Evolutionary conservation across 2,888 invertebrate species (phyloP).

Genomic region (Lepidocyrtinus sp.): DNA sequence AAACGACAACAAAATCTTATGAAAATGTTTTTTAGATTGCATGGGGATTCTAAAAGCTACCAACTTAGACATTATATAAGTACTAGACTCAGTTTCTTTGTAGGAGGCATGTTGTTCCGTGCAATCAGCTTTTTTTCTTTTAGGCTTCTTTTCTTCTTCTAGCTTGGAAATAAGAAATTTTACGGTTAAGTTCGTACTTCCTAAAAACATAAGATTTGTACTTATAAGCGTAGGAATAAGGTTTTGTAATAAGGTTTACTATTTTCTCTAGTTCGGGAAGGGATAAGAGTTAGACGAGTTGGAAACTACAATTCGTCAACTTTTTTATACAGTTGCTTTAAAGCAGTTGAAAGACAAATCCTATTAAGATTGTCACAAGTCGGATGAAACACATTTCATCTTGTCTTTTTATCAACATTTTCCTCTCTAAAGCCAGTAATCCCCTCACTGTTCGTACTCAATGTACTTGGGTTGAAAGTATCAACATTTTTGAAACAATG

Average conservation of each 20-base stretch:
- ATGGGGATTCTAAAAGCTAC: slow-evolving; percentile 43
- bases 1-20: slow-evolving; percentile 19
- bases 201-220: no score
- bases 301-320: slow-evolving; percentile 58
- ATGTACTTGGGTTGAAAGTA: slow-evolving; percentile 46
- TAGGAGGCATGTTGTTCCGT: slow-evolving; percentile 5
- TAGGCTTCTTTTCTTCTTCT: background rate
- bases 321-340: slow-evolving; percentile 44
- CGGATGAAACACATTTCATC: slow-evolving; percentile 59
- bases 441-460: slow-evolving; percentile 50
- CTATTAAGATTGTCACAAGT: slow-evolving; percentile 64
- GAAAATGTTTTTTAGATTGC: slow-evolving; percentile 53
- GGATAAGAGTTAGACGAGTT: slow-evolving; percentile 47
- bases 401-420: slow-evolving; percentile 38
- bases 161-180: slow-evolving; percentile 58
- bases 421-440: slow-evolving; percentile 37
- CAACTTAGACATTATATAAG: slow-evolving; percentile 11
- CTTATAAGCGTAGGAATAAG: no score
- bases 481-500: slow-evolving; percentile 5
- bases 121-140: slow-evolving; percentile 20
- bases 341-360: slow-evolving; percentile 61
- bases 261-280: slow-evolving; percentile 5
- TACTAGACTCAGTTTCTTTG: background rate
- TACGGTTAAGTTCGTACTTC: no score
- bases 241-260: no score